Evolutionary conservation across 2,797 vertebrate genomes (phyloP).

Genomic region (Florisuga fusca): DNA sequence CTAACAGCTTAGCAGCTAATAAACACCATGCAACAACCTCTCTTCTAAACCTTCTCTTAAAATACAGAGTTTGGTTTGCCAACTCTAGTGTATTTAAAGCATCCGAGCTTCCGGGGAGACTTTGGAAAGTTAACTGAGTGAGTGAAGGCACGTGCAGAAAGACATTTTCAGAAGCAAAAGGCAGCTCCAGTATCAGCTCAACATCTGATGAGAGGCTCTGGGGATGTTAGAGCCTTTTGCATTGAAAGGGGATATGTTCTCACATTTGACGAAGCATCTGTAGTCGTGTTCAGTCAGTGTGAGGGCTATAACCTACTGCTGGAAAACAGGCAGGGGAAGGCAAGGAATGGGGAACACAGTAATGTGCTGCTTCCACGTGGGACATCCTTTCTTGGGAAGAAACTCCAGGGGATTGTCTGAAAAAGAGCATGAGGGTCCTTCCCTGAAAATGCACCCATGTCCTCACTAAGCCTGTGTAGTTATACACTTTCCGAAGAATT

Average conservation of each 20-base stretch:
- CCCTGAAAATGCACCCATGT: neutral
- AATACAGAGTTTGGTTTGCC: conserved; percentile 79
- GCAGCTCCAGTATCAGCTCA: conserved; percentile 45
- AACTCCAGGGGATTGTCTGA: neutral
- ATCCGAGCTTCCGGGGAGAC: conserved; percentile 74
- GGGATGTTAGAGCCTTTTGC: conserved; percentile 30
- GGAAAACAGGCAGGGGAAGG: neutral
- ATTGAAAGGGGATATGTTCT: conserved; percentile 58
- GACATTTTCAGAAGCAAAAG: conserved; percentile 67
- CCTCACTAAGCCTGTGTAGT: neutral
- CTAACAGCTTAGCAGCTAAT: conserved; percentile 84
- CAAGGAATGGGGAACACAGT: neutral
- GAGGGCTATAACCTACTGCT: neutral
- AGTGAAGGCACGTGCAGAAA: conserved; percentile 60
- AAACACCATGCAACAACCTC: conserved; percentile 78
- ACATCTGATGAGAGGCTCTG: conserved; percentile 46
- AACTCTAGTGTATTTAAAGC: conserved; percentile 78
- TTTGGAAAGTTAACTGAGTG: conserved; percentile 75
- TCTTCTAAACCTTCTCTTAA: conserved; percentile 78
- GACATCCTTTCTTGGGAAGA: neutral
- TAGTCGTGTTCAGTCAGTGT: neutral
- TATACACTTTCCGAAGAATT: neutral
- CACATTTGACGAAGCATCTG: conserved; percentile 15
- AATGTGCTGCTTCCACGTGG: neutral
- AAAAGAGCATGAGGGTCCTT: neutral